These are phyloP conservation scores for Colostygia pectinataria DNA, from an alignment of 2,888 invertebrate genomes.

Conservation along the genomic window DNA sequence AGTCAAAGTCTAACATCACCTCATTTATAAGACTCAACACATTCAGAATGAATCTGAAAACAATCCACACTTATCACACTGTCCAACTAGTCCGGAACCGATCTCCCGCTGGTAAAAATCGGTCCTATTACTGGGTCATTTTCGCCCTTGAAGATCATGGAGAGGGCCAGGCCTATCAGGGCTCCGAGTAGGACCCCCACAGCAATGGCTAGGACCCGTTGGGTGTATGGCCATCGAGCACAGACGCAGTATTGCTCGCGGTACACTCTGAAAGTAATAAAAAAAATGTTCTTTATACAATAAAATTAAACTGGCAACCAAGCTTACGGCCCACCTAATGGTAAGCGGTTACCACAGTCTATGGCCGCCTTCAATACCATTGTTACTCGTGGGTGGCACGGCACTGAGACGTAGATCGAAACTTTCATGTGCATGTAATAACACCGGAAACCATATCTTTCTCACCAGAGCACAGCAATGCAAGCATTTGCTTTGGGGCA, in stretches of 20 bases:
- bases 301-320: too few relatives aligned
- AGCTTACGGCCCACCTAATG: too few relatives aligned
- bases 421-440: too few relatives aligned
- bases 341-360: too few relatives aligned
- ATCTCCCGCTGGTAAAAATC: conserved; percentile 44
- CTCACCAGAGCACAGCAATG: too few relatives aligned
- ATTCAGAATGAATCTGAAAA: not conserved
- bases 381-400: too few relatives aligned
- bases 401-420: too few relatives aligned
- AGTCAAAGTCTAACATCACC: not conserved
- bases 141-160: conserved; percentile 40
- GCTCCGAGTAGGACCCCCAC: conserved; percentile 65
- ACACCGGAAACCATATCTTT: too few relatives aligned
- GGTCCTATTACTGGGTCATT: conserved; percentile 47
- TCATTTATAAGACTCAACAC: not conserved
- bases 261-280: conserved; percentile 58
- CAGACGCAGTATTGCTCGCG: conserved; percentile 77
- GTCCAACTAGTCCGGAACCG: conserved; percentile 44
- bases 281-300: too few relatives aligned
- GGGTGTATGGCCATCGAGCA: conserved; percentile 65
- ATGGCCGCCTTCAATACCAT: too few relatives aligned
- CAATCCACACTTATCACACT: not conserved
- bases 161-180: conserved; percentile 59
- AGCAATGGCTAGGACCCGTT: conserved; percentile 57
- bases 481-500: too few relatives aligned